Percentiles rank a stretch among this genome's conserved stretches.
phyloP scores from a whole-genome alignment of 2,797 vertebrate genomes.

The Eulemur mongoz region DNA sequence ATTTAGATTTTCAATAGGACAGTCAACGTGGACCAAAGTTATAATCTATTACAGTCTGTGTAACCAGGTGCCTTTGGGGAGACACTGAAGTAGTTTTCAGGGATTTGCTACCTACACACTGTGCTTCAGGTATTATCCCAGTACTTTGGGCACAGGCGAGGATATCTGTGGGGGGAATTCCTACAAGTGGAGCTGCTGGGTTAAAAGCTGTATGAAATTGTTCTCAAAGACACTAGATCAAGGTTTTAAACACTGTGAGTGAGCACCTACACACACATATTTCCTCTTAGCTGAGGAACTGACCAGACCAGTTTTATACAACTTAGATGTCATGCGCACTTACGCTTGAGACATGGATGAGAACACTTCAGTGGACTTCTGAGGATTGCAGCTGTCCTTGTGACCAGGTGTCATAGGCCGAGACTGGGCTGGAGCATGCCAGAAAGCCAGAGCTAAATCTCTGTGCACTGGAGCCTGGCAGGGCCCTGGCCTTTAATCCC shows the following conservation, averaged over 20 bases:
- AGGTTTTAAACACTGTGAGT: background rate
- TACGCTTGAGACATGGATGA: background rate
- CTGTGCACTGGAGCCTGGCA: background rate
- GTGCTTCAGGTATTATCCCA: background rate
- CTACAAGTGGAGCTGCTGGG: background rate
- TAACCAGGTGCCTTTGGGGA: background rate
- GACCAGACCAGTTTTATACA: background rate
- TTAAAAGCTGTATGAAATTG: background rate
- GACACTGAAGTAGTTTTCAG: background rate
- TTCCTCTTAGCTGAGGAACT: slow-evolving; percentile 17
- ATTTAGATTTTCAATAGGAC: background rate
- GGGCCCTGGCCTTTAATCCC: background rate
- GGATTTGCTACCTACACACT: rapidly evolving
- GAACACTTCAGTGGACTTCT: background rate
- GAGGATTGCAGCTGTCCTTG: background rate
- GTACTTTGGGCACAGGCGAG: background rate
- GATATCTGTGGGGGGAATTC: background rate
- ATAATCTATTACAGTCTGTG: rapidly evolving
- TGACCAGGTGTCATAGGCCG: background rate
- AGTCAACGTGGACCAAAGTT: background rate
- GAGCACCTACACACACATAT: background rate
- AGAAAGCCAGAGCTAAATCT: background rate
- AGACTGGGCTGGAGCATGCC: background rate
- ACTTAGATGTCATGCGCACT: background rate
- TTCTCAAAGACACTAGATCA: background rate